Percentiles rank a stretch among this genome's conserved stretches.
Evolutionary conservation across 2,797 vertebrate genomes (phyloP).

Genomic region (Mareca penelope): DNA sequence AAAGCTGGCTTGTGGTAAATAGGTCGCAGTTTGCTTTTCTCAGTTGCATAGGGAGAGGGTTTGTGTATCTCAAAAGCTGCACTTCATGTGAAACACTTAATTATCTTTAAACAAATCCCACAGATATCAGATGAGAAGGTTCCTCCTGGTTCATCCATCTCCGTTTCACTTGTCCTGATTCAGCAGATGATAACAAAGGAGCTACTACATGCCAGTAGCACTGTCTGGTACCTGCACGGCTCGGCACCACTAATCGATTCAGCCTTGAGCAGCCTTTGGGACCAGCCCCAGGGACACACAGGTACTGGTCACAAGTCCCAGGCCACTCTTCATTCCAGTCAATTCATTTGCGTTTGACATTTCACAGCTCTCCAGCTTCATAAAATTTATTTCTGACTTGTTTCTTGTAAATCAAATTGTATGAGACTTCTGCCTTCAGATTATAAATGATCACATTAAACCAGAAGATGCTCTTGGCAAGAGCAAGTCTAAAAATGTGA

Average conservation of each 20-base stretch:
- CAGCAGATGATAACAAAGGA: background rate
- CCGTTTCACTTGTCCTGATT: background rate
- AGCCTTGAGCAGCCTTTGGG: background rate
- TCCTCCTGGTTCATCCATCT: accelerated
- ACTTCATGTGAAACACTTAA: too few relatives aligned
- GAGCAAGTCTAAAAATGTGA: background rate
- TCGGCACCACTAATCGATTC: background rate
- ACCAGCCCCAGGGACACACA: accelerated
- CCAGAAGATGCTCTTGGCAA: background rate
- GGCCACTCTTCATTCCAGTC: background rate
- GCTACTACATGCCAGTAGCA: background rate
- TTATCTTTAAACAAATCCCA: background rate
- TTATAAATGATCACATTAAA: conserved; percentile 13
- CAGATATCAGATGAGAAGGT: accelerated
- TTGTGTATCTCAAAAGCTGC: accelerated
- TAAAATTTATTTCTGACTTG: conserved; percentile 12
- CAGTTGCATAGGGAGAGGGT: background rate
- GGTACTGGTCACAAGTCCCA: background rate
- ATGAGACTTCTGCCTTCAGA: conserved; percentile 7
- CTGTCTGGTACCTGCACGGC: background rate
- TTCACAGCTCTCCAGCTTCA: background rate
- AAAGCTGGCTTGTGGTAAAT: background rate
- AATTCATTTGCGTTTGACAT: background rate
- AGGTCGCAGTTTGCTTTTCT: accelerated
- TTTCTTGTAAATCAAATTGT: conserved; percentile 35